Evolutionary conservation across 2,113 vertebrate genomes (phyloP).

Genomic region (Syngnathus typhle): DNA sequence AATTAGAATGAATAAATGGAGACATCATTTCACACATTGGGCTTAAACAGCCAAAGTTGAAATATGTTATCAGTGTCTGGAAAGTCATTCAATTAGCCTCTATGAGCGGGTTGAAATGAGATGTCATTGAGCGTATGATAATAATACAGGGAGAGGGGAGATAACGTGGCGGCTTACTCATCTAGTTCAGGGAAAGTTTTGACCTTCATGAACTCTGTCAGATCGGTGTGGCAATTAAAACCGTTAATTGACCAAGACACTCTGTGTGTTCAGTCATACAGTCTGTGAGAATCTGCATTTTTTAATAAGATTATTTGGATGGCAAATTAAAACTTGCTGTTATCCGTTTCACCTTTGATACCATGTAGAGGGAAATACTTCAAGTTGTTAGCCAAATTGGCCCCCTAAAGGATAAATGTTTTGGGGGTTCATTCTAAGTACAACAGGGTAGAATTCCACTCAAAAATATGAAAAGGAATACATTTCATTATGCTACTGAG

Average conservation of each 20-base stretch:
- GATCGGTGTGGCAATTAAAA: constrained; percentile 8
- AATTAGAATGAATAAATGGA: constrained; percentile 42
- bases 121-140: constrained; percentile 33
- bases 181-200: constrained; percentile 34
- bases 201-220: constrained; percentile 23
- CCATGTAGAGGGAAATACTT: neutral
- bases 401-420: neutral
- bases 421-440: constrained; percentile 22
- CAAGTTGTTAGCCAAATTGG: constrained; percentile 15
- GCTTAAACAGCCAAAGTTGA: constrained; percentile 47
- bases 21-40: constrained; percentile 49
- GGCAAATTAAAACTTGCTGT: neutral
- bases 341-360: constrained; percentile 9
- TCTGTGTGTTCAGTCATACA: neutral
- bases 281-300: constrained; percentile 1
- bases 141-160: constrained; percentile 25
- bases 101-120: constrained; percentile 49
- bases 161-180: constrained; percentile 16
- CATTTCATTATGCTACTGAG: neutral
- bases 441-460: neutral
- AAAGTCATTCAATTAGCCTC: constrained; percentile 46
- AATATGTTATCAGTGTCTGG: constrained; percentile 46
- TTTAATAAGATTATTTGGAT: constrained; percentile 15
- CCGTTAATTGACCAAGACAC: constrained; percentile 2
- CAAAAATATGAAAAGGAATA: constrained; percentile 9